phyloP scores from a whole-genome alignment of 2,797 vertebrate genomes.

The Corythornis leucogaster region DNA sequence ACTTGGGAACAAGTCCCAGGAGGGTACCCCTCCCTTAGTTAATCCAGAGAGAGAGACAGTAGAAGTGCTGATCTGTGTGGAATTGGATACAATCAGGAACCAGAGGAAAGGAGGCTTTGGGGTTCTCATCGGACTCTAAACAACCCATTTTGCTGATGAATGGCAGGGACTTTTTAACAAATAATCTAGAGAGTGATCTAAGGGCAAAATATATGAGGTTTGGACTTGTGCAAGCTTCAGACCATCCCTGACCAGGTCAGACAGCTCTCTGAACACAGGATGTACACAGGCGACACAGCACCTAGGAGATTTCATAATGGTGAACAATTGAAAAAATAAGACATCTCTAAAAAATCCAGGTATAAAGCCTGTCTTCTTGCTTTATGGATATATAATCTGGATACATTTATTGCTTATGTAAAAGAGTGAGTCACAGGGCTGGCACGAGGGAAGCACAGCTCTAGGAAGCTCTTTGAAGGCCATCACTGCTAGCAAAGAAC shows the following conservation, averaged over 20 bases:
- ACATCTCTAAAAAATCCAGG: neutral
- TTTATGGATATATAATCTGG: neutral
- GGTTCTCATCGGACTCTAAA: neutral
- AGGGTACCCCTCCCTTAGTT: neutral
- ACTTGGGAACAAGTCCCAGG: neutral
- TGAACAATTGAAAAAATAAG: neutral
- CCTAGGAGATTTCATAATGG: neutral
- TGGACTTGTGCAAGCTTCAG: neutral
- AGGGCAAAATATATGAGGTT: neutral
- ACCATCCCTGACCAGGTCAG: neutral
- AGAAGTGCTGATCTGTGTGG: neutral
- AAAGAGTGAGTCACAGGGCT: neutral
- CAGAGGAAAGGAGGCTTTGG: neutral
- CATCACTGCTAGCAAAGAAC: neutral
- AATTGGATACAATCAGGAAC: neutral
- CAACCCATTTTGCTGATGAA: neutral
- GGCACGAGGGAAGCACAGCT: neutral
- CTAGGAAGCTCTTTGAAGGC: neutral
- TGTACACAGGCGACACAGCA: neutral
- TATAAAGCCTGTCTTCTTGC: neutral
- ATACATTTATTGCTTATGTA: neutral
- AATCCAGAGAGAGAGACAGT: neutral
- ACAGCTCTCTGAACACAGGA: neutral
- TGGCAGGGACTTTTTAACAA: neutral
- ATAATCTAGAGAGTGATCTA: conserved; percentile 12